phyloP scores from a whole-genome alignment of 2,113 vertebrate species.

The Oceanites oceanicus region DNA sequence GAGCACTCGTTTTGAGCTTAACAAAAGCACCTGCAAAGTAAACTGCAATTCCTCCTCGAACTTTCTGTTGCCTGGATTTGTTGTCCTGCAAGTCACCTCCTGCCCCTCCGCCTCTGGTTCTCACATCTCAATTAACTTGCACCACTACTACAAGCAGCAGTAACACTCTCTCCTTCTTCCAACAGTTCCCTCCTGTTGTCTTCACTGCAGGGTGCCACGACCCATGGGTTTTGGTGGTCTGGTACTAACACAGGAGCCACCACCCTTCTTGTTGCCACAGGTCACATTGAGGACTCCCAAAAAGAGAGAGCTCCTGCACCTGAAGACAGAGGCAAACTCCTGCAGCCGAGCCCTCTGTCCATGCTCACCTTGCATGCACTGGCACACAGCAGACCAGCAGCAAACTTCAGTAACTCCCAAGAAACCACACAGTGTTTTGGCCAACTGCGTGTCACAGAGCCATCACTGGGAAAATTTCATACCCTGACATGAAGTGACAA shows the following conservation, averaged over 20 bases:
- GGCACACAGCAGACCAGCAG: background rate
- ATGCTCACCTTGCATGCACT: fast-evolving
- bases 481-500: background rate
- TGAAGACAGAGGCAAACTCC: background rate
- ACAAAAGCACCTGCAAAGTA: background rate
- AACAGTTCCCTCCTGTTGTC: background rate
- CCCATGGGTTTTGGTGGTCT: fast-evolving
- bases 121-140: background rate
- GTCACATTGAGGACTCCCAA: fast-evolving
- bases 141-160: background rate
- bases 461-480: background rate
- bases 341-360: fast-evolving
- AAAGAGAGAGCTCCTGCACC: background rate
- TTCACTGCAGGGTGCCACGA: background rate
- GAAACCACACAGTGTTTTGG: background rate
- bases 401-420: background rate
- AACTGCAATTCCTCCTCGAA: background rate
- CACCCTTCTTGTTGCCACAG: background rate
- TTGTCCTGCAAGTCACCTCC: no score
- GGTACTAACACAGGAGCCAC: background rate
- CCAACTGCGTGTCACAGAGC: background rate
- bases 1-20: background rate
- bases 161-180: background rate
- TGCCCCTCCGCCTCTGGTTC: background rate
- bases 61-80: background rate